A percentile compares a stretch with the other conserved stretches of the same genome.
Conservation (phyloP, 2,113 vertebrate genomes). For the Heloderma charlesbogerti region DNA sequence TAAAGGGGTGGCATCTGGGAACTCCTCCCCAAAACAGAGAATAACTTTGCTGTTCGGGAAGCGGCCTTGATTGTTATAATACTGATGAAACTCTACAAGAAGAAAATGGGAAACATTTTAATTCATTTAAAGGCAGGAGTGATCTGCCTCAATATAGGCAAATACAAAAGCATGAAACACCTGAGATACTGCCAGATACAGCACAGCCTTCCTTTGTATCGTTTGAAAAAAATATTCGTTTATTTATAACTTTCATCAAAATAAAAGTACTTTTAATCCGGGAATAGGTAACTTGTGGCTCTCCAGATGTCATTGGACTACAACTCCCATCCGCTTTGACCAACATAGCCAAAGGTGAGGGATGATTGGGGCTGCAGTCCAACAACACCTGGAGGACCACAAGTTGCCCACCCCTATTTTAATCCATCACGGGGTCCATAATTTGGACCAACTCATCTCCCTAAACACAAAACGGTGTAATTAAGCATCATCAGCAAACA, state of each 20-base stretch:
- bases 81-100: constrained; percentile 88
- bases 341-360: no score
- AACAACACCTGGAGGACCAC: background rate
- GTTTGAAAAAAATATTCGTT: background rate
- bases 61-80: constrained; percentile 85
- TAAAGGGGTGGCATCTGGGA: constrained; percentile 81
- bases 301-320: no score
- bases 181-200: background rate
- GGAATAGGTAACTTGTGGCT: background rate
- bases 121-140: background rate
- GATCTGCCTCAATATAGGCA: background rate
- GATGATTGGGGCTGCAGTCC: no score
- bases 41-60: constrained; percentile 87
- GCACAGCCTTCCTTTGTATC: no score
- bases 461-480: no score
- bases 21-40: constrained; percentile 96
- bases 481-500: background rate
- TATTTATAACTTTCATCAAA: background rate
- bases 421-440: background rate
- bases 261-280: background rate
- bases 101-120: background rate
- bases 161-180: background rate
- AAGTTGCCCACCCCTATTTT: no score
- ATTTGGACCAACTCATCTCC: background rate
- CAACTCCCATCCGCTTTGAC: no score